Evolutionary conservation across 2,888 invertebrate genomes (phyloP), one percentile per base, ranked within the genome.

Genomic region (Phyllotreta striolata): DNA sequence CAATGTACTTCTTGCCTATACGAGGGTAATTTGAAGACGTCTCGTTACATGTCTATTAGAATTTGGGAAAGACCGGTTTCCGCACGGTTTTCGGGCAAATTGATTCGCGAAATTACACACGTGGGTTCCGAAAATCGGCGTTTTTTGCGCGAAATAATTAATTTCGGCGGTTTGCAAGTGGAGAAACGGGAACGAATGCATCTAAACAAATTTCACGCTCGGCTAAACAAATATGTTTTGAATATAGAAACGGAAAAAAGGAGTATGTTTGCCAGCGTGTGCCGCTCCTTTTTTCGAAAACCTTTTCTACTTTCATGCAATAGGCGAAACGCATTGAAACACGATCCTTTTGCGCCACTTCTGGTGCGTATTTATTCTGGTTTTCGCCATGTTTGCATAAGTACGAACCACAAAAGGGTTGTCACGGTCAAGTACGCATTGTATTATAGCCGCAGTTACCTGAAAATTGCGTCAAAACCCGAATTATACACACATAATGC

Each of bases 361-460:
- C 46, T 47, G 52, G 51, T 51, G 46, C 41, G 35, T 56, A 49
- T 62, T 66, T 66, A 59, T 66, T 59, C 59, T 55, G 51, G 66
- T 62, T 66, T 66, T 55, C 59, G 35, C 49, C 37, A 46, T 55
- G 49, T 49, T 66, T 64, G 57, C 60, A 57, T 63, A 63, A 67
- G 60, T 44, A 60, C 49, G 63, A 69, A 61, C 66, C 64, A 62
- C 38, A 60, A 69, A 66, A 63, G 67, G 67, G 63, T 65, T 62
- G 55, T 63, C 62, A 64, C 62, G 71, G 71, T 71, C 67, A 71
- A 71, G 69, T 67, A 57, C 66, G 51, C 52, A 56, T 56, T 54
- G 49, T 52, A 37, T 64, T 51, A 57, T 61, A 52, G 52, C 51
- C 40, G 57, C 55, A 63, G 55, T 61, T 71, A 71, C 71, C 71